Evolutionary conservation across 2,113 vertebrate species (phyloP).

Genomic region (Girardinichthys multiradiatus): DNA sequence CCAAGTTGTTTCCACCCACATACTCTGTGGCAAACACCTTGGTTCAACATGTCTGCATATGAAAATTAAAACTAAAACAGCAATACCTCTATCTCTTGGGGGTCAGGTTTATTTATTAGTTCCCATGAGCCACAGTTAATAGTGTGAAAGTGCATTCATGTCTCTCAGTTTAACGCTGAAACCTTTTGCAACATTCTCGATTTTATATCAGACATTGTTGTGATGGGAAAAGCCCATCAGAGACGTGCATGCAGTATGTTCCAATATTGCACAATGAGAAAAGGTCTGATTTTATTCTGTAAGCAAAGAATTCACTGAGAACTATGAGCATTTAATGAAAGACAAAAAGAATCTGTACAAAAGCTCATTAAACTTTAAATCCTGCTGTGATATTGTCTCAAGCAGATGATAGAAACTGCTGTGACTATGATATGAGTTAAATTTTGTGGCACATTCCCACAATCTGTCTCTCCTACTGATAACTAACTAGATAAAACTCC

Average conservation of each 20-base stretch:
- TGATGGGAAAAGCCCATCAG: background rate
- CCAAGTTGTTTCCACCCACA: too few species aligned
- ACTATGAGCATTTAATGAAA: constrained; percentile 18
- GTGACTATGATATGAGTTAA: constrained; percentile 14
- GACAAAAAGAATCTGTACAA: constrained; percentile 13
- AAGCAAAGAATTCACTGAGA: constrained; percentile 22
- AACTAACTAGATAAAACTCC: constrained; percentile 8
- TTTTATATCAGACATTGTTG: background rate
- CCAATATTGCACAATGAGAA: background rate
- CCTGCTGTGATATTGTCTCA: constrained; percentile 29
- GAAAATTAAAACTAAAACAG: background rate
- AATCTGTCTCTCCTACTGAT: constrained; percentile 26
- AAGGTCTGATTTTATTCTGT: constrained; percentile 8
- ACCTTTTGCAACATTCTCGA: background rate
- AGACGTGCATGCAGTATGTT: constrained; percentile 11
- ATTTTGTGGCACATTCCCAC: background rate
- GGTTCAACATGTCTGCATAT: background rate
- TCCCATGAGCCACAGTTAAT: constrained; percentile 8
- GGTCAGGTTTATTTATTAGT: constrained; percentile 11
- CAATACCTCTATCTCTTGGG: background rate
- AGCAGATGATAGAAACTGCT: constrained; percentile 17
- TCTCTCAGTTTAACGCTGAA: background rate
- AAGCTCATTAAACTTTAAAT: constrained; percentile 4
- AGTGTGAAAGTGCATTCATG: background rate
- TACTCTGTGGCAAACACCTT: too few species aligned